Conservation (phyloP, 2,888 invertebrate species). For the Callosobruchus maculatus region DNA sequence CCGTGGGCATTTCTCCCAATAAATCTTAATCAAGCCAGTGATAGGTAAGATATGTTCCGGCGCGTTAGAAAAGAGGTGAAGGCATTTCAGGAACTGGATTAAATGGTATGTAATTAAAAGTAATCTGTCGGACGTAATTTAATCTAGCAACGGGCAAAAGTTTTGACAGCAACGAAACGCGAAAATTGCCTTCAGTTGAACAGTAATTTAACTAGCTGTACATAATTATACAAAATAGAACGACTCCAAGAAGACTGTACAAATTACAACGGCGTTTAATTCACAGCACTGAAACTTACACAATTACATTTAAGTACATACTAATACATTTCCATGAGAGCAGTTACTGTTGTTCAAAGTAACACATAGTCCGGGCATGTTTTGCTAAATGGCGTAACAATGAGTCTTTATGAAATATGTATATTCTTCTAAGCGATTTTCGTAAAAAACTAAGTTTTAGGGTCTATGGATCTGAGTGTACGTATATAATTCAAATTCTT, state of each 20-base stretch:
- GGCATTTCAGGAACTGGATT: background rate
- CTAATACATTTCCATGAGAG: slow-evolving; percentile 2
- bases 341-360: background rate
- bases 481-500: no score
- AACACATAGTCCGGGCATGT: background rate
- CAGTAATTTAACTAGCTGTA: slow-evolving; percentile 31
- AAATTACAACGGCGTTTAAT: slow-evolving; percentile 29
- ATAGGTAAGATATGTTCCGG: background rate
- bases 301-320: slow-evolving; percentile 29
- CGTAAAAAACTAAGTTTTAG: no score
- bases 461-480: no score
- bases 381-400: background rate
- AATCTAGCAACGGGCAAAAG: slow-evolving; percentile 19
- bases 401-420: no score
- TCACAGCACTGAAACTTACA: slow-evolving; percentile 28
- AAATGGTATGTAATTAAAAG: background rate
- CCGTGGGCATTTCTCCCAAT: no score
- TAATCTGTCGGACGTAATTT: background rate
- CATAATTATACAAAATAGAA: slow-evolving; percentile 33
- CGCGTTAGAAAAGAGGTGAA: background rate
- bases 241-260: slow-evolving; percentile 30
- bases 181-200: slow-evolving; percentile 28
- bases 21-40: background rate
- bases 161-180: slow-evolving; percentile 15
- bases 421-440: no score